Base-by-base conservation (phyloP, 1,140 invertebrate genomes). In the Ridgeia piscesae region DNA sequence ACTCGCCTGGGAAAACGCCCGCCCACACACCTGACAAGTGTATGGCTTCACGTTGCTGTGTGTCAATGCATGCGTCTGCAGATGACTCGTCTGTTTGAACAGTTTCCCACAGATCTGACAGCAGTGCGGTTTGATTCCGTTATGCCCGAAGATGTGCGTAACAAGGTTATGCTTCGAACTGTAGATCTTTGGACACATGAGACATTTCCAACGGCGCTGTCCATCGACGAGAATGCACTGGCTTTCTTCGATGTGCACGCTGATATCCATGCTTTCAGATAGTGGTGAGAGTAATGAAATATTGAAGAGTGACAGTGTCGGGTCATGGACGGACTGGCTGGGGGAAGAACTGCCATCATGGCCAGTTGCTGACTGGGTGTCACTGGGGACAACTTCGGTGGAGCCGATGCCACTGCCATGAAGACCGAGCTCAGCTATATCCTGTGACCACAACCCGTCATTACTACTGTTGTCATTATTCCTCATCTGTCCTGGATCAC, bases 1-100 rank as follows among this genome's bases (percentile, higher is more conserved):
- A 89, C 97, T 95, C 9, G 92, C 96, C 93, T 95, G 95, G 33
- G 95, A 95, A 92, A 96, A 96, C 14, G 94, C 94, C 88, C 95
- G 95, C 1, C 94, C 93, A 94, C 95, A 96, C 27, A 94, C 92
- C 17, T 93, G 48, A 93, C 96, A 96, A 8, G 93, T 92, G 92
- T 96, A 94, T 77, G 95, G 95, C 91, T 95, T 95, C n/a, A 95
- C 92, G 33, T 96, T 95, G 89, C 95, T 95, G 93, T 96, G 96
- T 17, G 95, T 96, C 88, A 96, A 92, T 94, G 95, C 95, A 92
- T 96, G 96, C 8, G 95, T 95, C 92, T 95, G 95, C 4, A 96
- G 94, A 89, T 93, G 93, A 42, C 92, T 91, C 21, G 95, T 93
- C 92, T 95, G 95, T 93, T 95, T 95, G 93, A 96, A 96, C 91